A percentile compares a stretch with the other conserved stretches of the same genome.
Evolutionary conservation across 2,888 invertebrate genomes (phyloP).

Genomic region (Cantharis rufa): DNA sequence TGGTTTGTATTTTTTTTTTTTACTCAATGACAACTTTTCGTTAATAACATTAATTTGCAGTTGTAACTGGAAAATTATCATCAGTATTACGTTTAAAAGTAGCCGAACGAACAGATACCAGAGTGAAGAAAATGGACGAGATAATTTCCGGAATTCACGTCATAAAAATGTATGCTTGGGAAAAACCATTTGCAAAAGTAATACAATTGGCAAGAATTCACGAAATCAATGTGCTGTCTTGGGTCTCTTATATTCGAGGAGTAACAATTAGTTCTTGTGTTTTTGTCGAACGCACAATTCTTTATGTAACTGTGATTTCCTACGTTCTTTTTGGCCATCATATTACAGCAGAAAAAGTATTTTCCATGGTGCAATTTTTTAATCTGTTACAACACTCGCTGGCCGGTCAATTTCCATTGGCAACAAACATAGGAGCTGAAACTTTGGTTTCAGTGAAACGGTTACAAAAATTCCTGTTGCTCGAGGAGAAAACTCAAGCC

Average conservation of each 20-base stretch:
- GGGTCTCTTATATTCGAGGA: constrained; percentile 64
- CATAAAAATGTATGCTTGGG: constrained; percentile 78
- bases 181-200: constrained; percentile 63
- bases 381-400: constrained; percentile 59
- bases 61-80: constrained; percentile 32
- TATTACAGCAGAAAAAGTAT: constrained; percentile 57
- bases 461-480: constrained; percentile 60
- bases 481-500: constrained; percentile 59
- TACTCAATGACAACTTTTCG: neutral
- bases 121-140: constrained; percentile 71
- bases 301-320: constrained; percentile 76
- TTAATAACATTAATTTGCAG: constrained; percentile 7
- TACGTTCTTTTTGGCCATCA: constrained; percentile 70
- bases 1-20: neutral
- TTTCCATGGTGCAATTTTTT: constrained; percentile 56
- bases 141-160: constrained; percentile 70
- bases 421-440: constrained; percentile 63
- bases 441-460: constrained; percentile 60
- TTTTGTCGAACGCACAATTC: constrained; percentile 78
- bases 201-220: constrained; percentile 24
- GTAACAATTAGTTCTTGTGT: constrained; percentile 74
- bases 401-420: constrained; percentile 65
- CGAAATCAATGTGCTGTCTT: constrained; percentile 36
- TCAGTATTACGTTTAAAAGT: constrained; percentile 48
- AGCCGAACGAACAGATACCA: constrained; percentile 61